phyloP scores from a whole-genome alignment of 2,888 invertebrate species.

The Acrocera orbiculus region DNA sequence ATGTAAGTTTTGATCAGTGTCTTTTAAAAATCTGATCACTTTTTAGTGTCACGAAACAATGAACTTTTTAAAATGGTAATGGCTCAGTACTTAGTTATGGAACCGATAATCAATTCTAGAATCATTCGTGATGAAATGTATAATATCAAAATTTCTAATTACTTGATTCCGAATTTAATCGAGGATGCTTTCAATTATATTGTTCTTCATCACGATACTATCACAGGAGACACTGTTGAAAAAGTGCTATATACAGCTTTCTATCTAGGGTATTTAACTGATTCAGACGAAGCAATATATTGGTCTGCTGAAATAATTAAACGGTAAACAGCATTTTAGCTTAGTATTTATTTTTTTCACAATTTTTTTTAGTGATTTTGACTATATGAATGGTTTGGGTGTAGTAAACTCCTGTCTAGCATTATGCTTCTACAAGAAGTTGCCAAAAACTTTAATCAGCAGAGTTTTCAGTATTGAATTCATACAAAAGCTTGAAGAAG shows the following conservation, averaged over 20 bases:
- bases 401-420: constrained; percentile 36
- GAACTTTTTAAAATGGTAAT: constrained; percentile 25
- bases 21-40: constrained; percentile 18
- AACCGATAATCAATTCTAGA: constrained; percentile 30
- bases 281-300: constrained; percentile 27
- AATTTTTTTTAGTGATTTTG: constrained; percentile 35
- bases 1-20: constrained; percentile 12
- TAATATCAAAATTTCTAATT: constrained; percentile 28
- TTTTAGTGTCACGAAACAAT: constrained; percentile 24
- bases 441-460: constrained; percentile 35
- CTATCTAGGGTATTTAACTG: constrained; percentile 34
- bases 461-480: constrained; percentile 41
- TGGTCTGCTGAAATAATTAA: constrained; percentile 29
- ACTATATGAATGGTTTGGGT: constrained; percentile 34
- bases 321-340: no score
- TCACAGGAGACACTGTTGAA: constrained; percentile 36
- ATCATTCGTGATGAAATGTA: constrained; percentile 31
- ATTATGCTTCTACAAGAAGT: constrained; percentile 35
- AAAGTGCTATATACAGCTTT: constrained; percentile 35
- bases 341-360: not conserved
- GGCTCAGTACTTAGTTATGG: constrained; percentile 22
- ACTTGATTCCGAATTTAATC: constrained; percentile 31
- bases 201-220: constrained; percentile 25
- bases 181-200: constrained; percentile 34
- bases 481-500: constrained; percentile 39